phyloP scores from a whole-genome alignment of 2,888 invertebrate genomes.

The Phyllotreta striolata region DNA sequence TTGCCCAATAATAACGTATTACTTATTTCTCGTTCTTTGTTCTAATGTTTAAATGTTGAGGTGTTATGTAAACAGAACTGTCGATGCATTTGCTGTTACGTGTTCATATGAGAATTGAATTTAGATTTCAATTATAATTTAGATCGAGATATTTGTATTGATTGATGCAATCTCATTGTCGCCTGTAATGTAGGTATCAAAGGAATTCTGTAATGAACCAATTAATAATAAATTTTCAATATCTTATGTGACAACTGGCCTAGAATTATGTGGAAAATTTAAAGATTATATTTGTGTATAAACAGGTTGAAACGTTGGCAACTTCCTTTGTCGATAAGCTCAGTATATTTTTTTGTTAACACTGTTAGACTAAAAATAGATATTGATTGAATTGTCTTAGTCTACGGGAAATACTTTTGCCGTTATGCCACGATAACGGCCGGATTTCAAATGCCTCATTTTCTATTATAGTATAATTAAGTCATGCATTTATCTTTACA shows the following conservation, averaged over 20 bases:
- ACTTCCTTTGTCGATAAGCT: conserved; percentile 23
- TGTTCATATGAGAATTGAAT: too few species aligned
- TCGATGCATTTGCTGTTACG: too few species aligned
- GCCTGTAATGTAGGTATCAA: too few species aligned
- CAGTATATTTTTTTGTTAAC: conserved; percentile 17
- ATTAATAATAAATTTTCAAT: not conserved
- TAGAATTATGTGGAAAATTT: conserved; percentile 13
- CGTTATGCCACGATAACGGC: not conserved
- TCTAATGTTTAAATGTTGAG: conserved; percentile 32
- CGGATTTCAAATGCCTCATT: too few species aligned
- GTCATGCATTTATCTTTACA: too few species aligned
- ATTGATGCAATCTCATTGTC: too few species aligned
- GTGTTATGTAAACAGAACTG: conserved; percentile 29
- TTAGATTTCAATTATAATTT: too few species aligned
- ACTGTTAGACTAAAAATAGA: conserved; percentile 20
- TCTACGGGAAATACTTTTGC: conserved; percentile 19
- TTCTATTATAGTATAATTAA: too few species aligned
- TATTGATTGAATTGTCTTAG: conserved; percentile 25
- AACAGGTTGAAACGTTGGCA: conserved; percentile 24
- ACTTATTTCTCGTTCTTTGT: conserved; percentile 39
- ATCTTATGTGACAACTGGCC: conserved; percentile 7
- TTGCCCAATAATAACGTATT: conserved; percentile 40
- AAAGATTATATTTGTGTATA: conserved; percentile 14
- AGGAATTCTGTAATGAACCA: too few species aligned
- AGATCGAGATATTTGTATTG: too few species aligned